phyloP scores from a whole-genome alignment of 2,797 vertebrate species.

The Hapalemur alaotrensis region DNA sequence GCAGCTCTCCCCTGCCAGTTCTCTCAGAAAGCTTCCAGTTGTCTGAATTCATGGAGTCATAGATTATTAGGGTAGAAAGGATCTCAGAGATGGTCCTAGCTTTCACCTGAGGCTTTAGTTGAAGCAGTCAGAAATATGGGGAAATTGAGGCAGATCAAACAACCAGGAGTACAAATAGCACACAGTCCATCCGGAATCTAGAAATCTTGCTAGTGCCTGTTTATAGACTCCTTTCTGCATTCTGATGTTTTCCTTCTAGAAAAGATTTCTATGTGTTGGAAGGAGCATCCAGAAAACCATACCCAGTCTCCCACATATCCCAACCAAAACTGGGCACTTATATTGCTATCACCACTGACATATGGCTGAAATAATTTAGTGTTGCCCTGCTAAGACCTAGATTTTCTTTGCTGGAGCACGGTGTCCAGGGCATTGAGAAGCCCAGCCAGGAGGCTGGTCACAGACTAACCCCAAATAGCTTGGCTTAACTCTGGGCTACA shows the following conservation, averaged over 20 bases:
- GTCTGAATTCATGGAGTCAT: background rate
- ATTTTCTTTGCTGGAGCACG: slow-evolving; percentile 11
- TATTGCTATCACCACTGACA: background rate
- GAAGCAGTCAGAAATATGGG: background rate
- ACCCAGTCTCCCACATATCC: background rate
- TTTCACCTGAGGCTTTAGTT: background rate
- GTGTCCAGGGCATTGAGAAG: background rate
- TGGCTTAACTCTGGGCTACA: slow-evolving; percentile 41
- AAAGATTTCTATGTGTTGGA: background rate
- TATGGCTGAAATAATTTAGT: background rate
- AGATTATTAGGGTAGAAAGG: background rate
- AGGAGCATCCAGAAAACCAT: background rate
- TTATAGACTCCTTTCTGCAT: background rate
- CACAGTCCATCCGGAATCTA: background rate
- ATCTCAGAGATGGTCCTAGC: background rate
- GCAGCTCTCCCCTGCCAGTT: background rate
- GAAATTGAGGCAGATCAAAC: background rate
- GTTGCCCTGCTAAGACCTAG: background rate
- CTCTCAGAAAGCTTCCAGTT: background rate
- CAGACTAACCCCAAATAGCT: slow-evolving; percentile 51
- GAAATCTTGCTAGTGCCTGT: slow-evolving; percentile 1
- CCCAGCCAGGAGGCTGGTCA: slow-evolving; percentile 4
- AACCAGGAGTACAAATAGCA: background rate
- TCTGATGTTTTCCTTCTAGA: slow-evolving; percentile 3
- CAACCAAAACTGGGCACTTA: background rate